Percentiles rank a stretch among this genome's conserved stretches.
Evolutionary conservation across 2,797 vertebrate genomes (phyloP).

Genomic region (Halcyon leucocephala): DNA sequence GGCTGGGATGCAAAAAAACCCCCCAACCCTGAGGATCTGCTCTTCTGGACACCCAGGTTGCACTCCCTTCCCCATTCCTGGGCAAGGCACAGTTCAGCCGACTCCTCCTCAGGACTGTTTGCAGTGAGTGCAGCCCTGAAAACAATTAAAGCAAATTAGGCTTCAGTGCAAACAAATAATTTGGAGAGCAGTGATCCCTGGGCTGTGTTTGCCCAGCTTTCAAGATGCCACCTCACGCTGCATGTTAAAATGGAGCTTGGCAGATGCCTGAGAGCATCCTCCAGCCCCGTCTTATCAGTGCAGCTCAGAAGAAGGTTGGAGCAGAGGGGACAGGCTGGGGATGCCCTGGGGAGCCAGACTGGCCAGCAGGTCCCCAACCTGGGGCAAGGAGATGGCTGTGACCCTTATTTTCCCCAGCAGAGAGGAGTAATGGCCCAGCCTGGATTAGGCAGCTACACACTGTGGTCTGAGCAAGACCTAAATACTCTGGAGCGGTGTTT

Average conservation of each 20-base stretch:
- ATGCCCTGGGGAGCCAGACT: neutral
- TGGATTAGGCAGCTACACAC: neutral
- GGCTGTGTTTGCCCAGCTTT: neutral
- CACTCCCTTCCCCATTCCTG: neutral
- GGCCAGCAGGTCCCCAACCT: neutral
- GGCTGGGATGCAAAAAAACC: neutral
- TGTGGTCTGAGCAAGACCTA: neutral
- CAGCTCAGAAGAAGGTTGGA: neutral
- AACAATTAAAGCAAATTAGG: neutral
- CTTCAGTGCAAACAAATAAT: neutral
- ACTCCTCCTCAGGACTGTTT: accelerated
- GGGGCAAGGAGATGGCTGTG: neutral
- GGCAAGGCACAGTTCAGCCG: neutral
- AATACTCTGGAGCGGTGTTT: neutral
- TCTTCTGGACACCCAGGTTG: neutral
- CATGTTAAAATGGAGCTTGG: neutral
- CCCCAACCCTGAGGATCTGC: neutral
- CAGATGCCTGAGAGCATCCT: neutral
- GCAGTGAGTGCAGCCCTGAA: neutral
- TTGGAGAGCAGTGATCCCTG: neutral
- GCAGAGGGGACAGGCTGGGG: neutral
- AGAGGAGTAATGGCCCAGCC: neutral
- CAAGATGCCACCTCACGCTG: neutral
- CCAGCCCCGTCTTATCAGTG: neutral
- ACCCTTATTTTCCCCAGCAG: neutral